A percentile compares a stretch with the other conserved stretches of the same genome.
Evolutionary conservation across 92 coral and sea anemone genomes (phyloP).

Genomic region (Desmophyllum pertusum): DNA sequence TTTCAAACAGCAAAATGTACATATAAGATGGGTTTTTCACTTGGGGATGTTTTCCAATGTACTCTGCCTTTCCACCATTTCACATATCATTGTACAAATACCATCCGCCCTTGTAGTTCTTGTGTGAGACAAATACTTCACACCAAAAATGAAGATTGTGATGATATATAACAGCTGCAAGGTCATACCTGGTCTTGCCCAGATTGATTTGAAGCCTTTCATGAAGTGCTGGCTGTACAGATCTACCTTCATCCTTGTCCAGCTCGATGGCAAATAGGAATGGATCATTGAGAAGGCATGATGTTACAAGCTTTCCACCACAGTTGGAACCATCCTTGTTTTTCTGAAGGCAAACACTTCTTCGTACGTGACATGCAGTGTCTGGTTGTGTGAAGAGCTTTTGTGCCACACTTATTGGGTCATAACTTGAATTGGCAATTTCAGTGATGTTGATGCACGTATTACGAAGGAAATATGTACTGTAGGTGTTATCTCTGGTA

Average conservation of each 20-base stretch:
- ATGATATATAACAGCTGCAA: slow-evolving; percentile 26
- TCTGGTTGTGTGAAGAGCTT: neutral
- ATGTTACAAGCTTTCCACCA: neutral
- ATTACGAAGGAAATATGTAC: neutral
- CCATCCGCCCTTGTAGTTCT: slow-evolving; percentile 21
- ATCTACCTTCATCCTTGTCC: slow-evolving; percentile 1
- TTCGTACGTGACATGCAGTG: too few relatives aligned
- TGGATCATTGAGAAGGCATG: neutral
- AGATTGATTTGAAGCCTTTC: neutral
- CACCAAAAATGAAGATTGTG: slow-evolving; percentile 33
- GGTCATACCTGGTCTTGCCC: slow-evolving; percentile 21
- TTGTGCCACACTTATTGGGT: neutral
- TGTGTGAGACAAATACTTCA: slow-evolving; percentile 8
- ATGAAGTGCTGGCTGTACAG: slow-evolving; percentile 1
- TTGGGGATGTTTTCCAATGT: slow-evolving; percentile 21
- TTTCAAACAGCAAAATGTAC: slow-evolving; percentile 19
- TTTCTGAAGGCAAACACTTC: neutral
- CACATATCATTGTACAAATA: slow-evolving; percentile 31
- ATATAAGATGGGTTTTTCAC: slow-evolving; percentile 12
- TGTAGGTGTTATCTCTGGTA: neutral
- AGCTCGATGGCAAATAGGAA: neutral
- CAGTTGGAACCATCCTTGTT: neutral
- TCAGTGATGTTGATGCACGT: neutral
- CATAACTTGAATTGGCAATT: neutral
- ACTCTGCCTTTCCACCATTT: slow-evolving; percentile 10